These are phyloP conservation scores for Rhopilema esculentum DNA, from an alignment of 30 jellyfish, hydroid and myxozoan genomes.

Conservation along the genomic window DNA sequence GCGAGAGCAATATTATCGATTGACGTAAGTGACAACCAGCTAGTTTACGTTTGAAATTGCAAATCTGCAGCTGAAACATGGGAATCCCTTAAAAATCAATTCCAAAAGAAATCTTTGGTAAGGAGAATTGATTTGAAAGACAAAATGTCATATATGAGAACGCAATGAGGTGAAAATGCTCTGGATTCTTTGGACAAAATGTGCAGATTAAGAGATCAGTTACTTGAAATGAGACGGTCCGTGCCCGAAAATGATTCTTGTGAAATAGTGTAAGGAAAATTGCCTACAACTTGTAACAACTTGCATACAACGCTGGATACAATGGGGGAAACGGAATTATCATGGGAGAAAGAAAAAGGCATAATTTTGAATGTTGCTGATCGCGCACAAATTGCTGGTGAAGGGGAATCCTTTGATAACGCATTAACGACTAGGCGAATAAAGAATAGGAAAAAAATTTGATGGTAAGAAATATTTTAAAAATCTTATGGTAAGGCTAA, in stretches of 20 bases:
- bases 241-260: constrained; percentile 40
- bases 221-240: constrained; percentile 25
- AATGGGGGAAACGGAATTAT: constrained; percentile 39
- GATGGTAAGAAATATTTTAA: constrained; percentile 14
- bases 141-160: constrained; percentile 41
- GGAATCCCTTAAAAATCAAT: constrained; percentile 20
- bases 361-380: constrained; percentile 46
- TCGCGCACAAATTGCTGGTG: constrained; percentile 30
- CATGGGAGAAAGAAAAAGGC: constrained; percentile 65
- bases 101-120: constrained; percentile 51
- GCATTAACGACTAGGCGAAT: constrained; percentile 20
- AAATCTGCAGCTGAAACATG: constrained; percentile 51
- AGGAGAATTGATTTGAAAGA: constrained; percentile 51
- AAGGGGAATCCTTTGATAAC: constrained; percentile 39
- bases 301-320: constrained; percentile 46
- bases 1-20: constrained; percentile 40
- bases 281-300: constrained; percentile 43
- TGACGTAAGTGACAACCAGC: constrained; percentile 50
- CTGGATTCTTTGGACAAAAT: constrained; percentile 32
- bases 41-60: constrained; percentile 25
- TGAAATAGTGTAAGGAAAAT: constrained; percentile 45
- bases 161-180: constrained; percentile 49
- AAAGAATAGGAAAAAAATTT: constrained; percentile 3
- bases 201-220: constrained; percentile 32
- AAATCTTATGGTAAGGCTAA: constrained; percentile 27